phyloP scores from a whole-genome alignment of 2,113 vertebrate genomes.

The Oenanthe oenanthe region DNA sequence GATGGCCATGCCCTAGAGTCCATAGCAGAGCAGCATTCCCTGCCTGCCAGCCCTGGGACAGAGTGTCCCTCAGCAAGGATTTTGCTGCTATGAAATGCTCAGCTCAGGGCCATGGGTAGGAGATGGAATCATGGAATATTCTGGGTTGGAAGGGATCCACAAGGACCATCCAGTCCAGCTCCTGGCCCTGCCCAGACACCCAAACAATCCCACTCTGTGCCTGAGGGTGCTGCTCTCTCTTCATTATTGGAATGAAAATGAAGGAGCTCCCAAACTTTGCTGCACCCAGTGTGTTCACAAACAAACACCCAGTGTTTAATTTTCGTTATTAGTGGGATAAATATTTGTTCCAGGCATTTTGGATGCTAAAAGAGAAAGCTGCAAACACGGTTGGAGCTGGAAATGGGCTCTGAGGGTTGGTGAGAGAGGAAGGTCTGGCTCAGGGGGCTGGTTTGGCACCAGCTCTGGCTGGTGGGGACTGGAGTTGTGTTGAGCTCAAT shows the following conservation, averaged over 20 bases:
- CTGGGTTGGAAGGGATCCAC: neutral
- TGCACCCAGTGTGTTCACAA: neutral
- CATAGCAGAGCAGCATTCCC: neutral
- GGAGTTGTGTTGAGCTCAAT: neutral
- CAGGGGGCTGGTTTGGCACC: neutral
- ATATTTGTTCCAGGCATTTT: neutral
- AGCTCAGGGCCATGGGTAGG: rapidly evolving
- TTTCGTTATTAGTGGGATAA: neutral
- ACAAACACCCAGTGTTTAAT: neutral
- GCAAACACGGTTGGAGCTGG: rapidly evolving
- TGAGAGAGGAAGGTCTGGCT: neutral
- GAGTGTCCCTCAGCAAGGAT: neutral
- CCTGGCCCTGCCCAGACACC: neutral
- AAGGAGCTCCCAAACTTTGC: neutral
- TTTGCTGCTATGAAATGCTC: neutral
- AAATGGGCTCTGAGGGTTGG: neutral
- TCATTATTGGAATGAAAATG: neutral
- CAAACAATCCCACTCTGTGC: neutral
- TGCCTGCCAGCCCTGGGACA: neutral
- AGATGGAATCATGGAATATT: neutral
- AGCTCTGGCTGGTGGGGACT: neutral
- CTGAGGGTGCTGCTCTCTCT: neutral
- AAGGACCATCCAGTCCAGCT: neutral
- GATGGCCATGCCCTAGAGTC: rapidly evolving
- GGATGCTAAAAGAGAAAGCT: neutral